A percentile compares a stretch with the other conserved stretches of the same genome.
These are phyloP conservation scores for Cryptophagus acutangulus DNA, from an alignment of 2,888 invertebrate genomes.

Conservation along the genomic window DNA sequence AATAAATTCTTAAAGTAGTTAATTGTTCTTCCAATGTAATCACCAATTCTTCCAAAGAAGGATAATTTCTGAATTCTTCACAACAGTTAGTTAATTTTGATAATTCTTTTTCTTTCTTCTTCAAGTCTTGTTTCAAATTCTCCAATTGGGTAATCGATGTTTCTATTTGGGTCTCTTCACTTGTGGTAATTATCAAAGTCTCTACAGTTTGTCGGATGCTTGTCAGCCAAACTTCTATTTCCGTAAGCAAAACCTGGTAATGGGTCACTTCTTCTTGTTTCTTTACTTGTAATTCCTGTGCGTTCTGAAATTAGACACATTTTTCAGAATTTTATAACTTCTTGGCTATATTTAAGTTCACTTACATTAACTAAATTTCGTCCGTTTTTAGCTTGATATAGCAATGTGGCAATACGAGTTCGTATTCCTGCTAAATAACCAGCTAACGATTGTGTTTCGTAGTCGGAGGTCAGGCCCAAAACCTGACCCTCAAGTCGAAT, in stretches of 20 bases:
- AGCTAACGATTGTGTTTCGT: constrained; percentile 57
- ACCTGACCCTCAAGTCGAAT: constrained; percentile 60
- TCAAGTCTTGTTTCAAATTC: constrained; percentile 41
- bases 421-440: constrained; percentile 57
- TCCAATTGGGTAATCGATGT: constrained; percentile 39
- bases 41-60: constrained; percentile 50
- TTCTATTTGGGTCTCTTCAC: constrained; percentile 36
- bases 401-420: constrained; percentile 60
- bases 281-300: constrained; percentile 52
- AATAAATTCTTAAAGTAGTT: constrained; percentile 52
- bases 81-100: constrained; percentile 50
- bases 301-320: constrained; percentile 46
- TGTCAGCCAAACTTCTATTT: constrained; percentile 55
- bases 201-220: constrained; percentile 43
- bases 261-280: constrained; percentile 53
- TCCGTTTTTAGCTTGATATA: constrained; percentile 67
- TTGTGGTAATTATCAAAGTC: constrained; percentile 21
- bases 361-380: constrained; percentile 43
- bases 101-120: constrained; percentile 50
- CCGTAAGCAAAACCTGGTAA: constrained; percentile 52
- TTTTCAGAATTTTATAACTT: no score
- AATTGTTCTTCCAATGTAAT: constrained; percentile 54
- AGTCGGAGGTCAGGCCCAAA: constrained; percentile 59
- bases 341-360: constrained; percentile 16
- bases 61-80: constrained; percentile 47